Evolutionary conservation across 1,140 invertebrate species (phyloP).

Genomic region (Musca vetustissima): DNA sequence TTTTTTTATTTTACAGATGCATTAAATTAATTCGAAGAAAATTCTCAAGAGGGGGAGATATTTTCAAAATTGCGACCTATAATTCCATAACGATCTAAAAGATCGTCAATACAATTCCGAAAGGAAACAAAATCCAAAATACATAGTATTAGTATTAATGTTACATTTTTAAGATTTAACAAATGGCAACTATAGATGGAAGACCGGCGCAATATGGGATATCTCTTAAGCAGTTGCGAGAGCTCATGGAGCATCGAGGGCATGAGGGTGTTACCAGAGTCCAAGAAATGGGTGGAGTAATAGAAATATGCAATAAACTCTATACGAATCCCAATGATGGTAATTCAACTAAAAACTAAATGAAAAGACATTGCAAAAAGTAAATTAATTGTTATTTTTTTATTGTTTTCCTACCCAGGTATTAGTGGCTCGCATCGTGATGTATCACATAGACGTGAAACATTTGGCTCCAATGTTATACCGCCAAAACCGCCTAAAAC

Average conservation of each 20-base stretch:
- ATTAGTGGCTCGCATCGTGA: conserved; percentile 76
- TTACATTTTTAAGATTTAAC: conserved; percentile 32
- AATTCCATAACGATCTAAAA: too few species aligned
- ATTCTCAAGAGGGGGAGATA: too few species aligned
- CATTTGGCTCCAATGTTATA: conserved; percentile 95
- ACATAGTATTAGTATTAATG: too few species aligned
- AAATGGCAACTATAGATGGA: conserved; percentile 87
- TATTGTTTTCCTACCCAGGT: conserved; percentile 23
- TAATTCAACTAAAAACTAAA: conserved; percentile 54
- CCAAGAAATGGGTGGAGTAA: conserved; percentile 82
- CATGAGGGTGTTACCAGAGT: conserved; percentile 85
- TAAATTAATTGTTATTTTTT: too few species aligned
- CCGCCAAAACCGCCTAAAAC: conserved; percentile 97
- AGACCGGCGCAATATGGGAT: conserved; percentile 92
- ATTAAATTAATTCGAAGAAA: too few species aligned
- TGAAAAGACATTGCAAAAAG: not conserved
- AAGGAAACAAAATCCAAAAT: too few species aligned
- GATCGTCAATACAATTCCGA: too few species aligned
- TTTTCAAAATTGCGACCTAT: too few species aligned
- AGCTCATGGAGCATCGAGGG: conserved; percentile 94
- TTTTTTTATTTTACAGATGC: too few species aligned
- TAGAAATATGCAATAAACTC: conserved; percentile 93
- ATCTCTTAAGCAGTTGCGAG: conserved; percentile 88
- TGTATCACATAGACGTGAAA: conserved; percentile 82
- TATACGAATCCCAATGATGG: conserved; percentile 96